Evolutionary conservation across 2,888 invertebrate genomes (phyloP).

Genomic region (Chelonus formosanus): DNA sequence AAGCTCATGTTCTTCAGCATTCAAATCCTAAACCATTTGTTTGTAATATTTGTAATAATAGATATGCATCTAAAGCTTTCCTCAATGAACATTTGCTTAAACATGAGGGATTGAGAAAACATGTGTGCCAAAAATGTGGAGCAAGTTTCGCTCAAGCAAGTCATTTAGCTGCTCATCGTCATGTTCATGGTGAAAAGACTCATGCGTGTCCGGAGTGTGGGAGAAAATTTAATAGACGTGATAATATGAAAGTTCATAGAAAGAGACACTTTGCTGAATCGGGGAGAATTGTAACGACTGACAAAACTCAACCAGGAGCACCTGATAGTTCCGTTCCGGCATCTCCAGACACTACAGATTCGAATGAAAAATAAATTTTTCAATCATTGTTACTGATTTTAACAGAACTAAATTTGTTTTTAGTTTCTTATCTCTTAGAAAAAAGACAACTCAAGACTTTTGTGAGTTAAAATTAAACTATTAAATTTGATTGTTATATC

Average conservation of each 20-base stretch:
- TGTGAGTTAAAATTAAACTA: no score
- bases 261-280: slow-evolving; percentile 57
- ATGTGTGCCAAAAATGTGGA: slow-evolving; percentile 60
- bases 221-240: slow-evolving; percentile 61
- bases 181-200: slow-evolving; percentile 62
- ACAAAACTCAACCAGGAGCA: slow-evolving; percentile 35
- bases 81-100: slow-evolving; percentile 62
- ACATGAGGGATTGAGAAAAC: slow-evolving; percentile 61
- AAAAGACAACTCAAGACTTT: neutral
- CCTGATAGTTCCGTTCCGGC: slow-evolving; percentile 1
- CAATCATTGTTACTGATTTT: no score
- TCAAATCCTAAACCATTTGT: slow-evolving; percentile 62
- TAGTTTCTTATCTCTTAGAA: slow-evolving; percentile 16
- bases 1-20: slow-evolving; percentile 61
- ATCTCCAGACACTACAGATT: slow-evolving; percentile 36
- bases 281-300: slow-evolving; percentile 43
- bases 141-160: slow-evolving; percentile 63
- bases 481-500: no score
- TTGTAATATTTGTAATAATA: slow-evolving; percentile 60
- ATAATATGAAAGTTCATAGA: slow-evolving; percentile 63
- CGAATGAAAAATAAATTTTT: slow-evolving; percentile 44
- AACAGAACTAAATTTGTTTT: neutral
- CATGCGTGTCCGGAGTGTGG: slow-evolving; percentile 63
- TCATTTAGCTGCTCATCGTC: slow-evolving; percentile 61
- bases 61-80: slow-evolving; percentile 62